Percentiles rank a stretch among this genome's conserved stretches.
These are phyloP conservation scores for Zosterops hypoxanthus DNA, from an alignment of 2,113 vertebrate genomes.

Conservation along the genomic window DNA sequence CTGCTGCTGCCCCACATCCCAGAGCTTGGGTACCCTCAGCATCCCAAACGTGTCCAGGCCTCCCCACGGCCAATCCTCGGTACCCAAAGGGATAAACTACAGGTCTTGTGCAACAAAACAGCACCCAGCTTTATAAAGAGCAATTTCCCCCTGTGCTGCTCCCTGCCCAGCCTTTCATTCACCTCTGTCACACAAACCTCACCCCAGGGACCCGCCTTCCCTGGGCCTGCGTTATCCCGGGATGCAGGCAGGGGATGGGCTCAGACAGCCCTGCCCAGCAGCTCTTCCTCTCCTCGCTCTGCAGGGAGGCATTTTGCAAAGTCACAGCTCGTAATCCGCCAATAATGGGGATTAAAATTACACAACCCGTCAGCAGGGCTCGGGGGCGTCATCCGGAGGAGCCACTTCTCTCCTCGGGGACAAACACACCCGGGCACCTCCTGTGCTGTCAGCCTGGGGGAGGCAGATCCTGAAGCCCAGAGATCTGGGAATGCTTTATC, in stretches of 20 bases:
- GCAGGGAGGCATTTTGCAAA: slow-evolving; percentile 35
- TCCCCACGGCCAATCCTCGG: background rate
- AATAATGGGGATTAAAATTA: slow-evolving; percentile 53
- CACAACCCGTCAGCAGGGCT: background rate
- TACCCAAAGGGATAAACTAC: background rate
- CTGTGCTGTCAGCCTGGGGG: rapidly evolving
- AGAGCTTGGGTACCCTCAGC: background rate
- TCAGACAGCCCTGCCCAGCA: background rate
- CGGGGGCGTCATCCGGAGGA: background rate
- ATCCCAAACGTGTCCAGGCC: background rate
- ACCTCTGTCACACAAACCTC: background rate
- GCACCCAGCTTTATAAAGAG: background rate
- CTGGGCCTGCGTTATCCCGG: background rate
- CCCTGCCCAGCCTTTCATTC: background rate
- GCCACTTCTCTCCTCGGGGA: background rate
- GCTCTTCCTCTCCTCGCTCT: background rate
- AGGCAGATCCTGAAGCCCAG: background rate
- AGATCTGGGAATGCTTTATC: background rate
- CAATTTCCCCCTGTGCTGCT: background rate
- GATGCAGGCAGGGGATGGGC: background rate
- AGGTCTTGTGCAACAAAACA: rapidly evolving
- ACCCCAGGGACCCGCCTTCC: background rate
- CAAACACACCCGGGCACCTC: background rate
- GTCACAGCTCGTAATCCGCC: slow-evolving; percentile 53
- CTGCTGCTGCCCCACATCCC: background rate